phyloP scores from a whole-genome alignment of 1,140 invertebrate genomes.

The Hylaeus volcanicus region DNA sequence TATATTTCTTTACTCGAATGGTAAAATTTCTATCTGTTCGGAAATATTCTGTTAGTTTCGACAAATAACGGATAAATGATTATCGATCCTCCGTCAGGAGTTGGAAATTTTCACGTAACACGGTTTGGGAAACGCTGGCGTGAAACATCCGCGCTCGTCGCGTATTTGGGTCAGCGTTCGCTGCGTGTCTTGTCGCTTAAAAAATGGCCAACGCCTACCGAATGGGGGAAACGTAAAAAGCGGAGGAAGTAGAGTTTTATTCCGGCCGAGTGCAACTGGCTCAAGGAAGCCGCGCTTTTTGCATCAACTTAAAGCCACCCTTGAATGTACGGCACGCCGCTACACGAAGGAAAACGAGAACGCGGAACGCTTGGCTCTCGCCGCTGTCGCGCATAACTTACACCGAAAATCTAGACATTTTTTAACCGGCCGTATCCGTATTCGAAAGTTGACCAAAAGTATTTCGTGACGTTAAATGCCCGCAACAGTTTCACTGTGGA shows the following conservation, averaged over 20 bases:
- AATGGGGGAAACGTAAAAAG: neutral
- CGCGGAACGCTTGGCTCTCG: neutral
- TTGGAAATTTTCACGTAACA: no score
- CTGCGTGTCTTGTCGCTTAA: conserved; percentile 1
- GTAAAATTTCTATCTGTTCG: no score
- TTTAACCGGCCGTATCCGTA: no score
- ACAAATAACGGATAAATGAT: no score
- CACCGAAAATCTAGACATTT: no score
- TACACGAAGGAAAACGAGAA: neutral
- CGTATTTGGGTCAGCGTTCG: conserved; percentile 14
- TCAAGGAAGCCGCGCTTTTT: neutral
- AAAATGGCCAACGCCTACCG: neutral
- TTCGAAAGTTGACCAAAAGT: no score
- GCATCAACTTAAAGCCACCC: neutral
- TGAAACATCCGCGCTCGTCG: conserved; percentile 7
- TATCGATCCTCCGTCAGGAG: no score
- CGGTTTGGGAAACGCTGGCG: neutral
- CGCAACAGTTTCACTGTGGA: no score
- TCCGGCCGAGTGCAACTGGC: neutral
- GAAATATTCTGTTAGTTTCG: no score
- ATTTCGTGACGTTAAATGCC: no score
- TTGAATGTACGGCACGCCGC: neutral
- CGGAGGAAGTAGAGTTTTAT: neutral
- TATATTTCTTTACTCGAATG: no score
- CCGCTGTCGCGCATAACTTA: no score